Evolutionary conservation across 1,140 invertebrate species (phyloP), one percentile per base, ranked within the genome.

Genomic region (Belonocnema kinseyi): DNA sequence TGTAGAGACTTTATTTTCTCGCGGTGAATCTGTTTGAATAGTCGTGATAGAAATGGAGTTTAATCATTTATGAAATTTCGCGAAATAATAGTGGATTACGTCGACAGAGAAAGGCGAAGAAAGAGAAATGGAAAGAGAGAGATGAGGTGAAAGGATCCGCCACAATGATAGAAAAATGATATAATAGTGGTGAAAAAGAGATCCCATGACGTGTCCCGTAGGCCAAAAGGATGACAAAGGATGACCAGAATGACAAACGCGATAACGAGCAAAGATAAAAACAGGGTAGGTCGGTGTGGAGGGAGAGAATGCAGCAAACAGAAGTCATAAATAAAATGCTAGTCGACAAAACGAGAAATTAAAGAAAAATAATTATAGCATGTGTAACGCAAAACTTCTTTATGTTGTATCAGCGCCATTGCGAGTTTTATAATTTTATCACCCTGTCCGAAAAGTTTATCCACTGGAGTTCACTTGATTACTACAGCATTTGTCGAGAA

Each of bases 1-100:
- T 97, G 96, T 86, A 97, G 93, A 83, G 94, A 94, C 90, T 96
- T 96, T 82, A 97, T 95, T 92, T 93, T 94, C 91, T 98, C 96
- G 89, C 95, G 95, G 93, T 93, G 96, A 87, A 94, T 94, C 96
- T 97, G 80, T 58, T 16, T n/a, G n/a, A 40, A 40, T 33, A 66
- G 33, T 66, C 7, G 56, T 33, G 26, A 66, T 66, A 14, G 19
- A 61, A 61, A 61, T 61, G 1, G 12, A 61, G 12, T 21, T 19
- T 10, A 46, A 46, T 46, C 40, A 11, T 46, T 46, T 5, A 46
- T 46, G 40, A 7, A 46, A 46, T 46, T 11, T 11, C 58, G 58
- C 26, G 58, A 13, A 26, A 66, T 66, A 66, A 66, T 66, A 66
- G 26, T 58, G 56, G 19, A 58, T 58, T 11, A 58, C 56, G 56